Conservation (phyloP, 2,888 invertebrate genomes). For the Parnassius orleans region DNA sequence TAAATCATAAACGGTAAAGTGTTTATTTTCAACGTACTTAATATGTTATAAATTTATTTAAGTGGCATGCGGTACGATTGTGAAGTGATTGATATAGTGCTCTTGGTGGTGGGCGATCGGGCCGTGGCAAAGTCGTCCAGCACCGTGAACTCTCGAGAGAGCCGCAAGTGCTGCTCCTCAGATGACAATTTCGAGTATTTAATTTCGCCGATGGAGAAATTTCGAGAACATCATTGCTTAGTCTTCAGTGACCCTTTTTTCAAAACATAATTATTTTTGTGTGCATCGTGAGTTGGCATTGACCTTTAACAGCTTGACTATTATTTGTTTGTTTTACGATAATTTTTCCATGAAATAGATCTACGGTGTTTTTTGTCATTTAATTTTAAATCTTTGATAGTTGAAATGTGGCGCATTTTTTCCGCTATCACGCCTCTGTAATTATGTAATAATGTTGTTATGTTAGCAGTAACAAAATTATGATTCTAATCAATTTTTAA, state of each 20-base stretch:
- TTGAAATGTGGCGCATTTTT: neutral
- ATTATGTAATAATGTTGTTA: slow-evolving; percentile 22
- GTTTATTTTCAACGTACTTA: slow-evolving; percentile 80
- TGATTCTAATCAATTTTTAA: slow-evolving; percentile 22
- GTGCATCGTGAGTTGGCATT: too few species aligned
- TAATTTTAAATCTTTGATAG: neutral
- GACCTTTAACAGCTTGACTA: too few species aligned
- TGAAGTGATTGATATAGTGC: slow-evolving; percentile 77
- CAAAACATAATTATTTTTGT: too few species aligned
- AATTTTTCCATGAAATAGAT: too few species aligned
- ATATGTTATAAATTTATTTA: slow-evolving; percentile 81
- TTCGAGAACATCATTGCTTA: too few species aligned
- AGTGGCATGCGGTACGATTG: slow-evolving; percentile 76
- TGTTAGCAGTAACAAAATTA: slow-evolving; percentile 18
- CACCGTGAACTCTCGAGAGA: neutral
- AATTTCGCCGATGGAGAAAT: too few species aligned
- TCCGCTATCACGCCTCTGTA: neutral
- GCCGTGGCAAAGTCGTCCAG: slow-evolving; percentile 17
- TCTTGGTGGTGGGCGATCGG: slow-evolving; percentile 61
- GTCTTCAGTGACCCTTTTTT: too few species aligned
- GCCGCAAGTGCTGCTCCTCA: neutral
- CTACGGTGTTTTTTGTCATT: too few species aligned
- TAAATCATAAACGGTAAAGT: slow-evolving; percentile 79
- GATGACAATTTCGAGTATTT: neutral
- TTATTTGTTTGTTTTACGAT: too few species aligned